A percentile compares a stretch with the other conserved stretches of the same genome.
Conservation (phyloP, 2,797 vertebrate genomes). For the Atherinosoma microstoma region DNA sequence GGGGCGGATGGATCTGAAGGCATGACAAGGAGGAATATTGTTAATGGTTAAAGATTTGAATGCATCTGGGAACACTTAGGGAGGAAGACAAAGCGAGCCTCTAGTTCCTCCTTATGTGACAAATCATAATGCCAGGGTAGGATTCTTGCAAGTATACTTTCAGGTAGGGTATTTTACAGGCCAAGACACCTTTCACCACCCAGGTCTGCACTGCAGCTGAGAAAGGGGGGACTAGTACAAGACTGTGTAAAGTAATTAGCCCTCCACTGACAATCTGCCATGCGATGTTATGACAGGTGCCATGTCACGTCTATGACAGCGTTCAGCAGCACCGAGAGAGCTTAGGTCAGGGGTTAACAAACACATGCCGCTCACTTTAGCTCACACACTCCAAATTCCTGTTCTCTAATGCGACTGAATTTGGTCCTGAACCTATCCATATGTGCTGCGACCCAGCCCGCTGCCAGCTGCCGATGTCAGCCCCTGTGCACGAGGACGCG, state of each 20-base stretch:
- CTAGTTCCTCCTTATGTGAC: slow-evolving; percentile 29
- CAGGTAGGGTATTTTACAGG: slow-evolving; percentile 25
- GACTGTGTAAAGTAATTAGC: slow-evolving; percentile 75
- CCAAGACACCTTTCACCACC: slow-evolving; percentile 51
- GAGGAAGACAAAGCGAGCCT: slow-evolving; percentile 11
- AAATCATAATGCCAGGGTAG: slow-evolving; percentile 28
- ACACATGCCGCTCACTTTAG: slow-evolving; percentile 77
- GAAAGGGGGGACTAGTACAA: slow-evolving; percentile 15
- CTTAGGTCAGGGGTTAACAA: slow-evolving; percentile 74
- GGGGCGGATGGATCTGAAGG: slow-evolving; percentile 91
- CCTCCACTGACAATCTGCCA: slow-evolving; percentile 64
- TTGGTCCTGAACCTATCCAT: slow-evolving; percentile 52
- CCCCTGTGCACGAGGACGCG: slow-evolving; percentile 37
- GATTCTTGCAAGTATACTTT: slow-evolving; percentile 36
- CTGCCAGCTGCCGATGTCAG: slow-evolving; percentile 63
- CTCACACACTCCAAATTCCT: slow-evolving; percentile 62
- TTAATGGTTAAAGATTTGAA: slow-evolving; percentile 22
- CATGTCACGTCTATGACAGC: slow-evolving; percentile 72
- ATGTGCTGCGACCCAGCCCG: slow-evolving; percentile 53
- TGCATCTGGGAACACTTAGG: slow-evolving; percentile 57
- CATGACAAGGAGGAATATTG: slow-evolving; percentile 30
- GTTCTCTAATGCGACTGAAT: slow-evolving; percentile 22
- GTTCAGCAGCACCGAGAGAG: slow-evolving; percentile 56
- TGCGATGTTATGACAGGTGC: slow-evolving; percentile 82
- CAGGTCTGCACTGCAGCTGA: slow-evolving; percentile 6